These are phyloP conservation scores for Salticus scenicus DNA, from an alignment of 2,888 invertebrate genomes.

Conservation along the genomic window DNA sequence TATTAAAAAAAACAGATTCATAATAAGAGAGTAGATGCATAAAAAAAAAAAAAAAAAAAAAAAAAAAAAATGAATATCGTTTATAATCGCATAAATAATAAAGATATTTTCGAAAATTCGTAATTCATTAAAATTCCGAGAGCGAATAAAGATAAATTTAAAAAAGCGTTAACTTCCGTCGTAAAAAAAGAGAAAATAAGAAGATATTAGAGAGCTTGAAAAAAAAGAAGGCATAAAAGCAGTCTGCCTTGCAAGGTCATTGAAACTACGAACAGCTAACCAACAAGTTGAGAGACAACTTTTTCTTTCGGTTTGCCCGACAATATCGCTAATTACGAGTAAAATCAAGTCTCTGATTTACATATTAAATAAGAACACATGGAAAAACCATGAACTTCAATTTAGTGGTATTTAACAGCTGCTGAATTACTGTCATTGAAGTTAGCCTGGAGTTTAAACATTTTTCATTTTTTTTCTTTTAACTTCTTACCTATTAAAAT, in stretches of 20 bases:
- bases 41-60: too few species aligned
- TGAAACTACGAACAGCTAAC: not conserved
- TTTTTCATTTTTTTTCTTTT: not conserved
- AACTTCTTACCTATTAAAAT: not conserved
- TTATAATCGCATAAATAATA: too few species aligned
- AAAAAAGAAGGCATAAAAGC: conserved; percentile 6
- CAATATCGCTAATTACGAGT: conserved; percentile 4
- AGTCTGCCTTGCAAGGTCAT: conserved; percentile 28
- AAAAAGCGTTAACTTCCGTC: not conserved
- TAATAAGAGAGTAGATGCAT: too few species aligned
- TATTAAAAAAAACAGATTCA: too few species aligned
- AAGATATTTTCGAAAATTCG: too few species aligned
- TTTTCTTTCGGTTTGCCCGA: not conserved
- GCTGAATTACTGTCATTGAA: not conserved
- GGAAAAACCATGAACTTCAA: not conserved
- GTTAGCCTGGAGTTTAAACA: not conserved
- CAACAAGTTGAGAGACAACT: not conserved
- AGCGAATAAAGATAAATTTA: too few species aligned
- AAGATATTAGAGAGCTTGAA: not conserved
- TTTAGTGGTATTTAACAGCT: not conserved
- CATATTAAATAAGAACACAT: conserved; percentile 9
- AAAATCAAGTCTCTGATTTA: not conserved
- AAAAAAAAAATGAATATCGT: too few species aligned
- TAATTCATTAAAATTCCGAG: too few species aligned
- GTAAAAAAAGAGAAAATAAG: not conserved